Base-by-base conservation (phyloP, 2,797 vertebrate genomes). In the Myotis daubentonii region DNA sequence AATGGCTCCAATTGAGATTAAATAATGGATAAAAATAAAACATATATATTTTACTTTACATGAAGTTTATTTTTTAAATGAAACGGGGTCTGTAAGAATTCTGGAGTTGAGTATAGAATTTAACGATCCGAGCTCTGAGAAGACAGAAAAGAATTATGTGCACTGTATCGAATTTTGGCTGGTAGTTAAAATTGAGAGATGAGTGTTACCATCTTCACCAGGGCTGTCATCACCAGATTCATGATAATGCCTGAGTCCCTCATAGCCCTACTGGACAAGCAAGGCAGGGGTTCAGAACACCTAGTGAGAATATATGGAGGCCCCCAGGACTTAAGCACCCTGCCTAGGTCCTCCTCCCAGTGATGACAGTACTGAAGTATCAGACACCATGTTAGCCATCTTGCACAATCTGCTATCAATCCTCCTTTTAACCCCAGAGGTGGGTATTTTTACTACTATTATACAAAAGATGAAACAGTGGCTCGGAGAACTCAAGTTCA, bases 1-100 rank as follows among this genome's bases (percentile, higher is more conserved):
- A 47, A 12, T 93, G 51, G 81, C 79, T 92, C 93, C 66, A 53
- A 96, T 2, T 90, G 92, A 94, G 92, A 90, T 93, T 80, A 94
- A 93, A 94, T 88, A 97, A 95, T 89, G 78, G 90, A 81, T 70
- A 70, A 81, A 87, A 87, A 62, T 44, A 41, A 60, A 5, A 47
- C 6, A 41, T 0, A 71, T 1, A 36, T 20, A 65, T 66, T 75
- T 70, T n/a, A n/a, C 86, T 87, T 86, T 76, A 76, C 55, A 74
- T 65, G 53, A 90, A 90, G 47, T 57, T 53, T 81, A 62, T 55
- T 95, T n/a, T 90, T 62, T 28, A 62, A 88, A 38, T 44, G 51
- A 84, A 94, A 53, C 11, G 22, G 60, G 13, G 3, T 23, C 57
- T 65, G 79, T 82, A 33, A 47, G 60, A 47, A 82, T 8, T 22